Base-by-base conservation (phyloP, 2,113 vertebrate species). In the Anarhynchus alexandrinus region DNA sequence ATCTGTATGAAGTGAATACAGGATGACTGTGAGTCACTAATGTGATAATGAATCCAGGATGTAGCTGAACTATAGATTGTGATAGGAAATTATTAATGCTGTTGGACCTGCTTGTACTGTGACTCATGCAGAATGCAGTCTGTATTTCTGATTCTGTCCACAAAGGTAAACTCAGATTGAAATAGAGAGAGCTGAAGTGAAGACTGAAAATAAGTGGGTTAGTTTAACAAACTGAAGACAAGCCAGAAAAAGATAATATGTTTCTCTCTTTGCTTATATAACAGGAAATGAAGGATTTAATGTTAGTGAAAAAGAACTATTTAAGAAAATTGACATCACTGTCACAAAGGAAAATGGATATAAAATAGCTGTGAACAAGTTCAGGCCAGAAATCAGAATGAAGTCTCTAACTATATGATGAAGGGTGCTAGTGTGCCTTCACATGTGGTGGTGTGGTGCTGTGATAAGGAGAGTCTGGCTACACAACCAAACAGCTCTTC, bases 71-170 rank as follows among this genome's bases (percentile, higher is more conserved):
- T 82, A 79, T 74, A 84, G 92, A 86, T 65, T 89, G 29, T 87
- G 70, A 67, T 82, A 78, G 84, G 55, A 94, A 91, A 95, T 93
- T 66, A 89, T 91, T 94, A 84, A 89, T 93, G 65, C 20, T 79
- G n/a, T 67, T 90, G 70, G 72, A 89, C 30, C 15, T 2, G 5
- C 36, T 93, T 65, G 72, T 81, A 2, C 72, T 65, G 55, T 95
- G 87, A 89, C 43, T 94, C 88, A 95, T 65, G 59, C 69, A 89
- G 49, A 88, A 86, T 30, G 26, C 10, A 34, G n/a, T 81, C 77
- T 66, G 2, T 86, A 66, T 66, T 93, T 95, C 64, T 66, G 45
- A 66, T 29, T 43, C 42, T 40, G 40, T 82, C 55, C 38, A 55
- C 47, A 32, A 51, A 82, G 45, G 21, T 81, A 58, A 72, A 66